Conservation (phyloP, 1,140 invertebrate genomes). For the Bacillus rossius region DNA sequence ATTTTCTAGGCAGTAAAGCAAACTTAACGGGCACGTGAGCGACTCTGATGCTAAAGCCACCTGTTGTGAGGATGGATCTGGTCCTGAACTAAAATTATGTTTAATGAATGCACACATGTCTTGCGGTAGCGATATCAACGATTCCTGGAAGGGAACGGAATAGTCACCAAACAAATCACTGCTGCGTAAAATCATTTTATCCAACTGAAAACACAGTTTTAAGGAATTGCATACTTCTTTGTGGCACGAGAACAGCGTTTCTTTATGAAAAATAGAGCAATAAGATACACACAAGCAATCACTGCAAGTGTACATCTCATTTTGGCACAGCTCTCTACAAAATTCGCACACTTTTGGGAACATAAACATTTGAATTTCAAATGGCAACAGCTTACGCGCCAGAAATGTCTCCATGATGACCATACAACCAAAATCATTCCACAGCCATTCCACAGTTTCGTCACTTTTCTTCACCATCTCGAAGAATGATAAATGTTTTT, state of each 20-base stretch:
- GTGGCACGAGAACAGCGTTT: not conserved
- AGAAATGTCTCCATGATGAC: not conserved
- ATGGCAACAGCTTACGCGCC: not conserved
- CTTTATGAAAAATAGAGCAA: not conserved
- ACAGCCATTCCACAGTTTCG: not conserved
- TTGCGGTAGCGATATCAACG: not conserved
- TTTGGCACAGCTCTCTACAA: not conserved
- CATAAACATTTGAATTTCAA: conserved; percentile 14
- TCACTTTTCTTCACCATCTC: not conserved
- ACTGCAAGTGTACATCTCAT: not conserved
- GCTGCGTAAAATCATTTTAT: conserved; percentile 1
- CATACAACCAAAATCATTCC: conserved; percentile 2
- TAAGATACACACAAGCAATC: conserved; percentile 7
- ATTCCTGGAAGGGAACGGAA: not conserved
- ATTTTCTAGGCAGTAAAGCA: conserved; percentile 1
- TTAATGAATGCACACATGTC: conserved; percentile 9
- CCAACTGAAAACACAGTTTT: conserved; percentile 6
- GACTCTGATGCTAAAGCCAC: conserved; percentile 7
- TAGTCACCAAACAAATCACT: not conserved
- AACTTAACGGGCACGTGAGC: conserved; percentile 9
- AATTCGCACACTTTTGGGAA: conserved; percentile 11
- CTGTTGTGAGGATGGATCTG: not conserved
- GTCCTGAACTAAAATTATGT: not conserved
- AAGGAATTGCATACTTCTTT: not conserved
- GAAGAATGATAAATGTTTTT: not conserved